A percentile compares a stretch with the other conserved stretches of the same genome.
Conservation (phyloP, 2,888 invertebrate species). For the Drosophila pseudotakahashii region DNA sequence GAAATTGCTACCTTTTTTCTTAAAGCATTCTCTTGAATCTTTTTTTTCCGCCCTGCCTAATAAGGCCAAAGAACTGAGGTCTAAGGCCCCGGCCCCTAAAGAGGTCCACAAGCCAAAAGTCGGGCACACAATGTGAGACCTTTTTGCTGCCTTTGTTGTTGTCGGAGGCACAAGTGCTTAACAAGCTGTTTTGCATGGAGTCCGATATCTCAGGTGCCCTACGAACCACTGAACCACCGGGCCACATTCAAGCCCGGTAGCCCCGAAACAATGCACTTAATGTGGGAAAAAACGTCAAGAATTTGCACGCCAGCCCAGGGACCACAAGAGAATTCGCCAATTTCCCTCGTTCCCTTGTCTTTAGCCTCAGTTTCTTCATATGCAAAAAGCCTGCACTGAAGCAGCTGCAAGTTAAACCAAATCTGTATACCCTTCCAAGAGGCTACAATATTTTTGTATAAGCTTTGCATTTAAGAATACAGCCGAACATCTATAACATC, state of each 20-base stretch:
- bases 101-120: slow-evolving; percentile 47
- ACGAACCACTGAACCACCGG: slow-evolving; percentile 15
- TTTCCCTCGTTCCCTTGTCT: slow-evolving; percentile 4
- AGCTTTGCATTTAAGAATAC: not conserved
- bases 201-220: slow-evolving; percentile 33
- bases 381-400: slow-evolving; percentile 64
- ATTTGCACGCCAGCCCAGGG: slow-evolving; percentile 61
- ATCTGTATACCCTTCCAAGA: slow-evolving; percentile 10
- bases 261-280: slow-evolving; percentile 75
- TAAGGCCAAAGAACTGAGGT: slow-evolving; percentile 51
- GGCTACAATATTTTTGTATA: not conserved
- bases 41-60: slow-evolving; percentile 63
- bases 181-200: slow-evolving; percentile 82
- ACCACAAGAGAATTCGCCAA: slow-evolving; percentile 35
- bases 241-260: slow-evolving; percentile 64
- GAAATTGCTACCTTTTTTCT: slow-evolving; percentile 65
- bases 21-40: slow-evolving; percentile 45
- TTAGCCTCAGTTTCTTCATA: slow-evolving; percentile 46
- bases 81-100: slow-evolving; percentile 3
- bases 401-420: slow-evolving; percentile 33
- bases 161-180: slow-evolving; percentile 72
- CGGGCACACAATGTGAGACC: slow-evolving; percentile 69
- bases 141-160: slow-evolving; percentile 35
- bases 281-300: slow-evolving; percentile 83
- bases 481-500: no score